Conservation (phyloP, 2,797 vertebrate genomes). For the Hydrocynus forskahlii region DNA sequence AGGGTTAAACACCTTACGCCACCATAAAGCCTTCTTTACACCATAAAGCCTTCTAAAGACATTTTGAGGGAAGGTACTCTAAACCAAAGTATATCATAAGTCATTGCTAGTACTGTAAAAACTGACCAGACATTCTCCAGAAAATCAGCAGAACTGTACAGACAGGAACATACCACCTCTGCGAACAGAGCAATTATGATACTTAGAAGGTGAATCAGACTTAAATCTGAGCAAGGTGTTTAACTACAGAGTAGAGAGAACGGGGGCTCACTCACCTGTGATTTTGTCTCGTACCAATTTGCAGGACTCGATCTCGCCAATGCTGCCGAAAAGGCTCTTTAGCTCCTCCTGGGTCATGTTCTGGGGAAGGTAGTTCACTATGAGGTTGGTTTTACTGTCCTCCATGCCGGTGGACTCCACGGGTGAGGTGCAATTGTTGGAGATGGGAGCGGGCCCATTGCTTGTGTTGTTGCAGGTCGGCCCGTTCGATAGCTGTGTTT, state of each 20-base stretch:
- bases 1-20: no score
- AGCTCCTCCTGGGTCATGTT: conserved; percentile 99
- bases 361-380: conserved; percentile 99
- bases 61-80: no score
- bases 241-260: not conserved
- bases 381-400: conserved; percentile 99
- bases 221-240: not conserved
- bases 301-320: conserved; percentile 98
- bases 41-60: no score
- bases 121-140: no score
- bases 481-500: conserved; percentile 98
- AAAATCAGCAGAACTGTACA: not conserved
- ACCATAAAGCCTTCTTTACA: no score
- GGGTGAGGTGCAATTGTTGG: conserved; percentile 94
- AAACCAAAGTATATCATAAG: no score
- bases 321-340: conserved; percentile 98
- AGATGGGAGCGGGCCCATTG: conserved; percentile 90
- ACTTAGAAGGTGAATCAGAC: no score
- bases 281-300: conserved; percentile 99
- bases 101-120: no score
- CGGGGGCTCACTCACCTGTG: conserved; percentile 80
- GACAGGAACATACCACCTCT: no score
- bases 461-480: conserved; percentile 95
- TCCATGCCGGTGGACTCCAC: conserved; percentile 93
- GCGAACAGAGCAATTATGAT: no score